Evolutionary conservation across 2,888 invertebrate genomes (phyloP).

Genomic region (Andrena hattorfiana): DNA sequence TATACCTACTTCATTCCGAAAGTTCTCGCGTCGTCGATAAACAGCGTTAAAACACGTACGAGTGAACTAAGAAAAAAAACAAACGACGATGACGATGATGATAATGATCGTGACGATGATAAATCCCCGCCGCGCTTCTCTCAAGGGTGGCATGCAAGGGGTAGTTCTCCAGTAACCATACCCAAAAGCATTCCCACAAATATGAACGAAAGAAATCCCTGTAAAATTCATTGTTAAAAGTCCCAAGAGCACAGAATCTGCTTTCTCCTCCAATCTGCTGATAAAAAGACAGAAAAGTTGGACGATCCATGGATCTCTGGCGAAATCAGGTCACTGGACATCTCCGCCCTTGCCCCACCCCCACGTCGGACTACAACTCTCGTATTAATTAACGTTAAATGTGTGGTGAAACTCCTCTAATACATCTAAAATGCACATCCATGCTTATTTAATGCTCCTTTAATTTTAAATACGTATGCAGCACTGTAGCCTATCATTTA

Average conservation of each 20-base stretch:
- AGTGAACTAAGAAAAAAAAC: conserved; percentile 56
- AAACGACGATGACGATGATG: conserved; percentile 58
- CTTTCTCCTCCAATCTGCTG: not conserved
- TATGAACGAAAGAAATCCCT: not conserved
- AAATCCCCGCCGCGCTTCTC: conserved; percentile 47
- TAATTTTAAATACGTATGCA: conserved; percentile 77
- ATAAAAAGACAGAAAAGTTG: not conserved
- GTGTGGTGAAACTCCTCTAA: conserved; percentile 75
- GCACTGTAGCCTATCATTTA: conserved; percentile 75
- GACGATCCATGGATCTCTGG: not conserved
- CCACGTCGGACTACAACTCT: conserved; percentile 54
- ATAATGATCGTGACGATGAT: conserved; percentile 60
- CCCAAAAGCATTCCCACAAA: not conserved
- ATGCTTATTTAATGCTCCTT: conserved; percentile 78
- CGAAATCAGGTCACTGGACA: not conserved
- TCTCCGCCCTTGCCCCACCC: conserved; percentile 31
- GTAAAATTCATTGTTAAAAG: not conserved
- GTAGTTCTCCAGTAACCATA: conserved; percentile 15
- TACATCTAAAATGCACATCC: conserved; percentile 79
- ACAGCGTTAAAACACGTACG: conserved; percentile 64
- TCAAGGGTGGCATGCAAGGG: conserved; percentile 29
- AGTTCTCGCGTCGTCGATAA: conserved; percentile 55
- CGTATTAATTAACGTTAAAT: conserved; percentile 72
- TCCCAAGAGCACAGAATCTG: not conserved
- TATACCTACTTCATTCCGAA: conserved; percentile 59